Conservation (phyloP, 2,888 invertebrate genomes). For the Polylopha cassiicola region DNA sequence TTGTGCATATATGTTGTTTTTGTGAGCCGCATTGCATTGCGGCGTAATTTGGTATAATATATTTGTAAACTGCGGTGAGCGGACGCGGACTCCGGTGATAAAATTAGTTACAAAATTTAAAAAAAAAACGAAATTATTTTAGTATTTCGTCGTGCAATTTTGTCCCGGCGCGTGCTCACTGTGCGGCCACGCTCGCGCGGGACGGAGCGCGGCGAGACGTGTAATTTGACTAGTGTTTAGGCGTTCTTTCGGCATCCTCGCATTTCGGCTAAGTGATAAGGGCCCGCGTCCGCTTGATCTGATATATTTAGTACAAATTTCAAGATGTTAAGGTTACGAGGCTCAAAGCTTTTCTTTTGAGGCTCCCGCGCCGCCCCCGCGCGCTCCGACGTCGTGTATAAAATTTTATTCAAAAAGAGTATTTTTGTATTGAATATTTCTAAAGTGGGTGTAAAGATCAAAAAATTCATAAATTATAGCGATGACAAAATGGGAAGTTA, state of each 20-base stretch:
- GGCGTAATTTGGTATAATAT: conserved; percentile 63
- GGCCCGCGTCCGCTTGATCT: conserved; percentile 70
- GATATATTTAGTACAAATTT: conserved; percentile 78
- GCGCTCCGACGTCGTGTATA: conserved; percentile 67
- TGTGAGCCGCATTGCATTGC: conserved; percentile 55
- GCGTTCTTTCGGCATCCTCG: conserved; percentile 76
- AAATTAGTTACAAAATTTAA: conserved; percentile 69
- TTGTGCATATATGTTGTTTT: conserved; percentile 42
- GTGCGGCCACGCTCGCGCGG: conserved; percentile 26
- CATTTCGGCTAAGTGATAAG: conserved; percentile 76
- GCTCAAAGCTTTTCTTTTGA: conserved; percentile 76
- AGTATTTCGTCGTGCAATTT: conserved; percentile 39
- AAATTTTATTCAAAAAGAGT: conserved; percentile 78
- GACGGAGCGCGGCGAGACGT: conserved; percentile 9
- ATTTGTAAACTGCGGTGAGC: conserved; percentile 72
- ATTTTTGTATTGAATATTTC: conserved; percentile 80
- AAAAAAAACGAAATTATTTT: conserved; percentile 71
- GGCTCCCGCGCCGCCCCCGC: conserved; percentile 53
- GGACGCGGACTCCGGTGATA: conserved; percentile 73
- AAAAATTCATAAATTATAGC: conserved; percentile 79
- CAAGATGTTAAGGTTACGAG: conserved; percentile 77
- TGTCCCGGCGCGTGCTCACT: conserved; percentile 32
- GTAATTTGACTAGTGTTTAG: conserved; percentile 72
- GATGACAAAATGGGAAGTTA: conserved; percentile 70
- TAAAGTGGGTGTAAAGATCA: conserved; percentile 79